These are phyloP conservation scores for Rhabdomys dilectus DNA, from an alignment of 2,113 vertebrate species.

Conservation along the genomic window DNA sequence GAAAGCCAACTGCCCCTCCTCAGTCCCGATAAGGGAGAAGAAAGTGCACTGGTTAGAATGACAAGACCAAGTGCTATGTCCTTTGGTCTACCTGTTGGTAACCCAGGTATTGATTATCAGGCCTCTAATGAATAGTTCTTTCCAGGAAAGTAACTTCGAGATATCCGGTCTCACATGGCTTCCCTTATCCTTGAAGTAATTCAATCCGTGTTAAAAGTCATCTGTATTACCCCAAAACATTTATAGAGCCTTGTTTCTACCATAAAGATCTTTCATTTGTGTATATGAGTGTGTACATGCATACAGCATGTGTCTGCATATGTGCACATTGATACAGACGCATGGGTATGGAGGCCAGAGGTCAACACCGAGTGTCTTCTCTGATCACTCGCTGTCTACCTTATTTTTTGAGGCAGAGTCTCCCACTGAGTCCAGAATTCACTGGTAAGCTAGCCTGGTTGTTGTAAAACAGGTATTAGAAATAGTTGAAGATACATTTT, in stretches of 20 bases:
- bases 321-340: rapidly evolving
- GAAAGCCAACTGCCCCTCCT: not conserved
- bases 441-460: not conserved
- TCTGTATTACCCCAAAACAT: not conserved
- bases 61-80: not conserved
- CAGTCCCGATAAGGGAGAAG: not conserved
- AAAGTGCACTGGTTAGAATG: not conserved
- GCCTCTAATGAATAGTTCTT: not conserved
- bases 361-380: not conserved
- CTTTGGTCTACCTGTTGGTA: not conserved
- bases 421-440: not conserved
- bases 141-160: not conserved
- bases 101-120: too few species aligned
- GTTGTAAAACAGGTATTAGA: not conserved
- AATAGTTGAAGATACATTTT: not conserved
- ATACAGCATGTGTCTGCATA: not conserved
- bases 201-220: not conserved
- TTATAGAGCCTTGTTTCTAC: not conserved
- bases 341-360: not conserved
- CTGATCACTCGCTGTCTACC: rapidly evolving
- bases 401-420: not conserved
- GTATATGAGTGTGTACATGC: not conserved
- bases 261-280: not conserved
- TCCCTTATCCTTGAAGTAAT: not conserved
- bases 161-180: not conserved